These are phyloP conservation scores for Danio aesculapii DNA, from an alignment of 2,797 vertebrate species.

Conservation along the genomic window DNA sequence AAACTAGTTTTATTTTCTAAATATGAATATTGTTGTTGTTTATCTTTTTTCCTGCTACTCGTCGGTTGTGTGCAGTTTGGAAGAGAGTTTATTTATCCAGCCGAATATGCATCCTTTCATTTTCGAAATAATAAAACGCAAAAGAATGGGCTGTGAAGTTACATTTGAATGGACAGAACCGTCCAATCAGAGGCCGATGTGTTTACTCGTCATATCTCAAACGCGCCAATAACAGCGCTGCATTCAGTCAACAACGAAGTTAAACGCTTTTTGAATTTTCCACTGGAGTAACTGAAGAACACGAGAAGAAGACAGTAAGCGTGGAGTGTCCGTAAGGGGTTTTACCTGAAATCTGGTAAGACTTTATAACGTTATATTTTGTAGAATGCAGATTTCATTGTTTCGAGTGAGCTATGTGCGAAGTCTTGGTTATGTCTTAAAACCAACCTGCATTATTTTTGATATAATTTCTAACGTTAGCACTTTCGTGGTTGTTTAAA, in stretches of 20 bases:
- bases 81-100: neutral
- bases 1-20: neutral
- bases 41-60: neutral
- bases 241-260: neutral
- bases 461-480: neutral
- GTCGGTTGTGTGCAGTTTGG: neutral
- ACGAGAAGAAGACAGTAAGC: neutral
- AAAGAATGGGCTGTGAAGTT: conserved; percentile 4
- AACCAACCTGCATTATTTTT: neutral
- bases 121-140: neutral
- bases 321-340: neutral
- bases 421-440: neutral
- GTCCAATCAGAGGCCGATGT: conserved; percentile 31
- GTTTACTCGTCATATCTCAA: neutral
- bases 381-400: neutral
- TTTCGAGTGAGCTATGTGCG: neutral
- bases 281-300: neutral
- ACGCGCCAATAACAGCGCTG: conserved; percentile 30
- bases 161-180: conserved; percentile 25
- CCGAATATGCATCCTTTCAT: too few species aligned
- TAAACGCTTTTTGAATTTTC: conserved; percentile 52
- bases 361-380: neutral
- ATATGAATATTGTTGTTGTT: neutral
- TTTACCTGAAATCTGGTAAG: conserved; percentile 5
- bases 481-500: neutral